Base-by-base conservation (phyloP, 2,797 vertebrate genomes). In the Pseudochromis fuscus region DNA sequence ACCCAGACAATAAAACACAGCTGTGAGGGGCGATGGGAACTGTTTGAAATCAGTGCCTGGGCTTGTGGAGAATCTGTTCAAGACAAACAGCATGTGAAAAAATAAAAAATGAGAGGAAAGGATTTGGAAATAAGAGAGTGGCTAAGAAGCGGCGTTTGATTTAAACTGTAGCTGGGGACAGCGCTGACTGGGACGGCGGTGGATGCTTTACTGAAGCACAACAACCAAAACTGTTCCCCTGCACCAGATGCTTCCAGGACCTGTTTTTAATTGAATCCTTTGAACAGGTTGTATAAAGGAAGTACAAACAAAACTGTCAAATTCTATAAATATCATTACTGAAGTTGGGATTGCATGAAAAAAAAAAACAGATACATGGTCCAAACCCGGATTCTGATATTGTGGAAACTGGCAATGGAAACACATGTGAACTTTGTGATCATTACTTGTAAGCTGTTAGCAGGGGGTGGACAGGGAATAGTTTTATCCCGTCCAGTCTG, bases 1-100 rank as follows among this genome's bases (percentile, higher is more conserved):
- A 88, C 79, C 82, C 84, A 77, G 83, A 90, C 87, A 91, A 93
- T 92, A 91, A 92, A 92, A 90, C 82, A 79, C 90, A 93, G 91
- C 92, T 93, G 90, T 76, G 81, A 84, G 67, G 70, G 81, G 79
- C 65, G 72, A 87, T 83, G 80, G 72, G 82, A 83, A 82, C 78
- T 60, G 77, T 90, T 87, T 91, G 86, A 93, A 91, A 91, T 87
- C 81, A 82, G 81, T 78, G 83, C 77, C 79, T 73, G 75, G 84
- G 75, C 64, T 85, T 78, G 52, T 49, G 81, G 45, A 85, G 83
- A 82, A 79, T 86, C 77, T 83, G 70, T 81, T 87, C 30, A 40
- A 87, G 72, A 75, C 73, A 86, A 84, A 87, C 79, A 84, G 65
- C 63, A 44, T 79, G 75, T 76, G 60, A 38, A 44, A 31, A 60